Base-by-base conservation (phyloP, 1,140 invertebrate species). In the Panagrolaimus sp. region DNA sequence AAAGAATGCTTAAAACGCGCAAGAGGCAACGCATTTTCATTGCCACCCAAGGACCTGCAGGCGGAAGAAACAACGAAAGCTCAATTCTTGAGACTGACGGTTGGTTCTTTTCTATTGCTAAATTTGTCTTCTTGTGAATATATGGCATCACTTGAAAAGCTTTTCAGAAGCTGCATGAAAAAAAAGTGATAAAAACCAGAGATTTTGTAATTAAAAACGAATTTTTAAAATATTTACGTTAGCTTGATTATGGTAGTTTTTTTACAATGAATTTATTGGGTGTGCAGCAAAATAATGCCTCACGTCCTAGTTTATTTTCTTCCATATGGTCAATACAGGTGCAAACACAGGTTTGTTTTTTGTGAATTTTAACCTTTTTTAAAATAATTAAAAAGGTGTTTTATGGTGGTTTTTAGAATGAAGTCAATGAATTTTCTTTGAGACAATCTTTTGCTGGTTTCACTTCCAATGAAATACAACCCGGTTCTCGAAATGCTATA, bases 31-130 rank as follows among this genome's bases (percentile, higher is more conserved):
- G 7, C 31, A 38, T 27, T 57, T 27, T 25, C 51, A 57, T 14
- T 57, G 51, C 51, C 51, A 27, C 51, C 51, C 51, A 57, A 57
- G 51, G 51, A 57, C 51, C 51, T 57, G 51, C 51, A 27, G 51
- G 27, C 51, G 51, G 20, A 57, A 25, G n/a, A n/a, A 27, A 27
- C 51, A 16, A 20, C 27, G 51, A 20, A 57, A 57, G 51, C 51
- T 27, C 51, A 57, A 27, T 57, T 20, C 51, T 38, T 38, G 31
- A 38, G 31, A 38, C 31, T 38, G 31, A 38, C 31, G 31, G 31
- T 38, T 38, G 31, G 31, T 38, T 38, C 2, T 7, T 38, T 38
- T 38, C 31, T 38, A 38, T 38, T 27, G 27, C 51, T 57, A 27
- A 57, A 57, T 57, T 57, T 57, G 51, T 57, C 51, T 27, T 57